Percentiles rank a stretch among this genome's conserved stretches.
Conservation (phyloP, 2,888 invertebrate genomes). For the Caenorhabditis drosophilae region DNA sequence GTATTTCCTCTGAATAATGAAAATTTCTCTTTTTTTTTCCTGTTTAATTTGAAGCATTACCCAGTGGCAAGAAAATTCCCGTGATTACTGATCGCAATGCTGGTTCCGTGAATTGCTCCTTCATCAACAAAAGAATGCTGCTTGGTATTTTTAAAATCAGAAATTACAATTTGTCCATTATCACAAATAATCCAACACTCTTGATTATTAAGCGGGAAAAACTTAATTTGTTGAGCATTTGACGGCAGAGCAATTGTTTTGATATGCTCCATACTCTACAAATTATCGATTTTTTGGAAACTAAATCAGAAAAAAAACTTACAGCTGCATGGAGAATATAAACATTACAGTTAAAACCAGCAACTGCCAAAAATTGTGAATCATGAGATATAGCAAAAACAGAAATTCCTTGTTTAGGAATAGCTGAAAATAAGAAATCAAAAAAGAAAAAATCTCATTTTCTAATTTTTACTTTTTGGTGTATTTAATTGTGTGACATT, state of each 20-base stretch:
- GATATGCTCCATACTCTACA: constrained; percentile 49
- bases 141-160: constrained; percentile 5
- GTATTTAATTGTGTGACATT: constrained; percentile 26
- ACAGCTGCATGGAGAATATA: constrained; percentile 41
- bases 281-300: constrained; percentile 8
- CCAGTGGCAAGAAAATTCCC: constrained; percentile 43
- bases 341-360: constrained; percentile 31
- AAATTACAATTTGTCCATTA: constrained; percentile 38
- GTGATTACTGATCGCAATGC: constrained; percentile 35
- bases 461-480: constrained; percentile 22
- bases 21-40: not conserved
- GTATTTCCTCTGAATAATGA: constrained; percentile 39
- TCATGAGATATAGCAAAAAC: constrained; percentile 42
- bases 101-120: constrained; percentile 44
- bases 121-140: constrained; percentile 44
- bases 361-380: constrained; percentile 37
- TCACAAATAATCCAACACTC: constrained; percentile 44
- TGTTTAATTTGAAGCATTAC: constrained; percentile 11
- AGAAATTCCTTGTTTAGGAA: constrained; percentile 32
- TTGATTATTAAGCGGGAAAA: constrained; percentile 26
- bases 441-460: not conserved
- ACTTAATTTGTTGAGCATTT: constrained; percentile 28
- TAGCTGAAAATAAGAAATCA: constrained; percentile 22
- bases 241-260: constrained; percentile 33
- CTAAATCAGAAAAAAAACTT: constrained; percentile 12